Evolutionary conservation across 2,113 vertebrate genomes (phyloP).

Genomic region (Amia ocellicauda): DNA sequence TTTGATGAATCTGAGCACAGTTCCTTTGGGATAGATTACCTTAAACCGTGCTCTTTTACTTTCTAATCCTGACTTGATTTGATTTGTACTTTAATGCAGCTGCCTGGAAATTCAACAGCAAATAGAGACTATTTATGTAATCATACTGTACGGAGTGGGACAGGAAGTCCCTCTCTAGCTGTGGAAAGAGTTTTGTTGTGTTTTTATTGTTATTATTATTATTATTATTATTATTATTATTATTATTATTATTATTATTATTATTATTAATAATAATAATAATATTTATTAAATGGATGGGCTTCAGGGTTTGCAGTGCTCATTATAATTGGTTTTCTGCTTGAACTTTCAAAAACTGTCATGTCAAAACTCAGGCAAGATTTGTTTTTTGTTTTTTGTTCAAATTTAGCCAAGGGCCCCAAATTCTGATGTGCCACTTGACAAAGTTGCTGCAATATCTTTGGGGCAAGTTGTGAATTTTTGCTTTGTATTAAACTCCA

Average conservation of each 20-base stretch:
- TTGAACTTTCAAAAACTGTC: constrained; percentile 90
- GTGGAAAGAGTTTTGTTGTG: constrained; percentile 76
- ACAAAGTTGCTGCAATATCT: constrained; percentile 86
- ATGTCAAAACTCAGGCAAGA: constrained; percentile 88
- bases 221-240: too few species aligned
- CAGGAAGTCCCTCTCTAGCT: constrained; percentile 76
- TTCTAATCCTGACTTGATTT: constrained; percentile 88
- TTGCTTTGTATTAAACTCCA: constrained; percentile 61
- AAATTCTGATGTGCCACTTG: constrained; percentile 79
- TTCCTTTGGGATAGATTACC: constrained; percentile 86
- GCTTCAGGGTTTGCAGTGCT: constrained; percentile 80
- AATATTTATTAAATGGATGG: constrained; percentile 78
- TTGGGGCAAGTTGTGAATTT: constrained; percentile 71
- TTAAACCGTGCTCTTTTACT: constrained; percentile 88
- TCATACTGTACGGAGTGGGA: constrained; percentile 78
- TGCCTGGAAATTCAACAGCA: constrained; percentile 82
- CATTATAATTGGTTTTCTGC: constrained; percentile 90
- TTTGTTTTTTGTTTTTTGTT: constrained; percentile 65
- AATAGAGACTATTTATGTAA: constrained; percentile 87
- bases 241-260: too few species aligned
- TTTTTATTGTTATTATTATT: too few species aligned
- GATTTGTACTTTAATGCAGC: constrained; percentile 84
- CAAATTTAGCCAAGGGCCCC: constrained; percentile 76
- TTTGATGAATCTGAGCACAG: constrained; percentile 86
- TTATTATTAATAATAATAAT: too few species aligned